phyloP scores from a whole-genome alignment of 2,888 invertebrate species.

The Dendrolimus pini region DNA sequence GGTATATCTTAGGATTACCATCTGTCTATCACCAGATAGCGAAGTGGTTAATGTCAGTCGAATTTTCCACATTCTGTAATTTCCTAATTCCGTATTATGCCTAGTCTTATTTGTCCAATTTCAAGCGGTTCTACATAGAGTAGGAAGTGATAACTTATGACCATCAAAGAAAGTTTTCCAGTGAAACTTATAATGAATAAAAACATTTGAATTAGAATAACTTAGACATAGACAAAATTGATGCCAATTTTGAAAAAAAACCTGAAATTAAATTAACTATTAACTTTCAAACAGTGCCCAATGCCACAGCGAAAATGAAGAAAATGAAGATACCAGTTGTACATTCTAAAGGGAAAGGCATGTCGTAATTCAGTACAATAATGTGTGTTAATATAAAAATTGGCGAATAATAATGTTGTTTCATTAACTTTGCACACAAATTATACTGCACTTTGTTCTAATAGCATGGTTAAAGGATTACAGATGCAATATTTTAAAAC shows the following conservation, averaged over 20 bases:
- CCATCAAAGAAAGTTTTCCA: too few species aligned
- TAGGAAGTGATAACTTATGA: too few species aligned
- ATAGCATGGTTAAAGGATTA: conserved; percentile 14
- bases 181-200: too few species aligned
- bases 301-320: conserved; percentile 30
- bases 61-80: too few species aligned
- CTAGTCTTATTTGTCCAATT: background rate
- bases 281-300: conserved; percentile 46
- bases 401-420: conserved; percentile 4
- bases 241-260: too few species aligned
- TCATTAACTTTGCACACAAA: conserved; percentile 7
- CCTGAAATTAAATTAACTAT: background rate
- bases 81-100: conserved; percentile 1
- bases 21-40: too few species aligned
- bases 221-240: too few species aligned
- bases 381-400: conserved; percentile 11
- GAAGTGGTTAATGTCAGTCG: too few species aligned
- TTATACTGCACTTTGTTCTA: conserved; percentile 19
- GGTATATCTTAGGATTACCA: too few species aligned
- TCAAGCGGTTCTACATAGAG: too few species aligned
- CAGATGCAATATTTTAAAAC: background rate
- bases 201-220: too few species aligned
- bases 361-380: conserved; percentile 20
- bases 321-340: conserved; percentile 27
- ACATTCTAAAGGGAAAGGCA: conserved; percentile 43